Evolutionary conservation across 2,888 invertebrate genomes (phyloP), one percentile per base, ranked within the genome.

Genomic region (Coenonympha arcania): DNA sequence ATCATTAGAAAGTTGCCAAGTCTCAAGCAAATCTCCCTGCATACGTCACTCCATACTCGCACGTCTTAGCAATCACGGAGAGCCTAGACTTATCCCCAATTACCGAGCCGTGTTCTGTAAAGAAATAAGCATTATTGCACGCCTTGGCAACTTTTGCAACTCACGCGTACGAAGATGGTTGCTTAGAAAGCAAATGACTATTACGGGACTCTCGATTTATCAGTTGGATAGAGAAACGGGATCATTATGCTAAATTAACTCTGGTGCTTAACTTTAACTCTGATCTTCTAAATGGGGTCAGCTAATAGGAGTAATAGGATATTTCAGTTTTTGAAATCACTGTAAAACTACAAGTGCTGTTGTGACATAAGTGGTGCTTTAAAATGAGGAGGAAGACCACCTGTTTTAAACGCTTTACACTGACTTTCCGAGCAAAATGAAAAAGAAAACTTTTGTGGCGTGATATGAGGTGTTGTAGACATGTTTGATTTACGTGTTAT

Each of bases 171-270:
- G 31, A 31, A 20, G 19, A 30, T 42, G 20, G 31, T 34, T 43
- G 6, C 52, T 48, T 48, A 45, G 52, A 47, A 57, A 51, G 51
- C 47, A 45, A 55, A 57, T 54, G 56, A 44, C 30, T 48, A 33
- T 54, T 52, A 52, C 57, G 57, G 53, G 53, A 49, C 43, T 11
- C 24, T 45, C 52, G 50, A 50, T 46, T 46, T 55, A 50, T 55
- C 52, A 31, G 39, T 41, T 48, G 13, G 33, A 33, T 43, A 24
- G 37, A 34, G 19, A 36, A 40, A 36, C 42, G n/a, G 33, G 4
- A 6, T 33, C 5, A 24, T 34, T 44, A 34, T 34, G 24, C 33
- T 15, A 24, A 34, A 24, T 24, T 44, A 24, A 16, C 8, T 24
- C 9, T 24, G 4, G 8, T 5, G 24, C 8, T 13, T 39, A 24